phyloP scores from a whole-genome alignment of 2,888 invertebrate genomes.

The Ariolimax columbianus region DNA sequence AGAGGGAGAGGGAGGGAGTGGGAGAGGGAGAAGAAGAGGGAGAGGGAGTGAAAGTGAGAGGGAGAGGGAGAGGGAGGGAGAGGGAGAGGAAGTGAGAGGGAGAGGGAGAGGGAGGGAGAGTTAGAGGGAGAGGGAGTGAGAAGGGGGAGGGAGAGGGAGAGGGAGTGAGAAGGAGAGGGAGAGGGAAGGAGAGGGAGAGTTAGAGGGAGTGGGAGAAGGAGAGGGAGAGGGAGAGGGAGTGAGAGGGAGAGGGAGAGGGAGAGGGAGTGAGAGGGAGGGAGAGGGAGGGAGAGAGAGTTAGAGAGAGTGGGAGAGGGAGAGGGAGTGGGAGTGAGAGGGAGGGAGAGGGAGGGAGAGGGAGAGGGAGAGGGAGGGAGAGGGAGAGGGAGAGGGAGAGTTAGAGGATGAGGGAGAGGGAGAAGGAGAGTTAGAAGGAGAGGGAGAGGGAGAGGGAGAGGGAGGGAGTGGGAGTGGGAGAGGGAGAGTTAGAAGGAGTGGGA shows the following conservation, averaged over 20 bases:
- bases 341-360: not conserved
- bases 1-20: not conserved
- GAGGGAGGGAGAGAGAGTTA: not conserved
- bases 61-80: not conserved
- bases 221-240: not conserved
- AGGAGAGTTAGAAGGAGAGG: no score
- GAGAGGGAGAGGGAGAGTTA: not conserved
- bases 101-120: no score
- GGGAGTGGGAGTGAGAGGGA: not conserved
- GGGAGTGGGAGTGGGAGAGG: not conserved
- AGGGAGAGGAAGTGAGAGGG: no score
- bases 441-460: not conserved
- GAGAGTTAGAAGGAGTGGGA: no score
- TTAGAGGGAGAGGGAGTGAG: no score
- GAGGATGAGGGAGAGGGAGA: no score
- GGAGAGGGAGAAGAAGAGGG: not conserved
- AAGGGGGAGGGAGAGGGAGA: no score
- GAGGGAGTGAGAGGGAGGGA: not conserved
- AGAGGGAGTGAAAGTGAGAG: not conserved
- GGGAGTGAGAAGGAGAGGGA: not conserved
- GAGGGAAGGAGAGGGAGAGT: no score
- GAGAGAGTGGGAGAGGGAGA: not conserved
- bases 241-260: not conserved
- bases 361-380: not conserved
- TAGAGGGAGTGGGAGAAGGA: not conserved